Percentiles rank a stretch among this genome's conserved stretches.
phyloP scores from a whole-genome alignment of 2,888 invertebrate genomes.

The Dendrolimus pini region DNA sequence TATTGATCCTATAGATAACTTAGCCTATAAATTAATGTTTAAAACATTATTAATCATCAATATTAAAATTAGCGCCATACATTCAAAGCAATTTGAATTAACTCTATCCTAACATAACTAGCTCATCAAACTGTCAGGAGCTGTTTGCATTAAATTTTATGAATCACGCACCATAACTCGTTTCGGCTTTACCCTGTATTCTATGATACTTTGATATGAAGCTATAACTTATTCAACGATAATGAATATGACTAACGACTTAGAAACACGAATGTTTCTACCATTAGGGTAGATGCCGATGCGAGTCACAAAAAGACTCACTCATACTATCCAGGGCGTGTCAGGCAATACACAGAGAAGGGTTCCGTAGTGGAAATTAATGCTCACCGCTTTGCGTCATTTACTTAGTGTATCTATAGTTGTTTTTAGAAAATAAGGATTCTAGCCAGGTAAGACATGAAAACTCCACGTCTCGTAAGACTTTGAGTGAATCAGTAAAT shows the following conservation, averaged over 20 bases:
- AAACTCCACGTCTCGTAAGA: too few species aligned
- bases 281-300: slow-evolving; percentile 44
- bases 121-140: slow-evolving; percentile 35
- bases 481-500: too few species aligned
- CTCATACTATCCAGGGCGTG: slow-evolving; percentile 23
- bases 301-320: slow-evolving; percentile 42
- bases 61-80: slow-evolving; percentile 29
- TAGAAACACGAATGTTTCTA: slow-evolving; percentile 61
- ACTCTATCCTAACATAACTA: slow-evolving; percentile 18
- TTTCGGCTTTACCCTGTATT: slow-evolving; percentile 41
- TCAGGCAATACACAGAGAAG: too few species aligned
- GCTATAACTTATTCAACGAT: slow-evolving; percentile 65
- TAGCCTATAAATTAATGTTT: too few species aligned
- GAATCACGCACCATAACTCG: slow-evolving; percentile 47
- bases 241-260: slow-evolving; percentile 67
- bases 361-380: too few species aligned
- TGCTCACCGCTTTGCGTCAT: too few species aligned
- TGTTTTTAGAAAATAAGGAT: background rate
- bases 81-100: slow-evolving; percentile 26
- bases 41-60: slow-evolving; percentile 1
- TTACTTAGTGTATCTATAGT: too few species aligned
- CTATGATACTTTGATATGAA: slow-evolving; percentile 49
- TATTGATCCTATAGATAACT: background rate
- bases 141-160: slow-evolving; percentile 37
- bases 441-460: too few species aligned